Base-by-base conservation (phyloP, 1,140 invertebrate species). In the Musca domestica region DNA sequence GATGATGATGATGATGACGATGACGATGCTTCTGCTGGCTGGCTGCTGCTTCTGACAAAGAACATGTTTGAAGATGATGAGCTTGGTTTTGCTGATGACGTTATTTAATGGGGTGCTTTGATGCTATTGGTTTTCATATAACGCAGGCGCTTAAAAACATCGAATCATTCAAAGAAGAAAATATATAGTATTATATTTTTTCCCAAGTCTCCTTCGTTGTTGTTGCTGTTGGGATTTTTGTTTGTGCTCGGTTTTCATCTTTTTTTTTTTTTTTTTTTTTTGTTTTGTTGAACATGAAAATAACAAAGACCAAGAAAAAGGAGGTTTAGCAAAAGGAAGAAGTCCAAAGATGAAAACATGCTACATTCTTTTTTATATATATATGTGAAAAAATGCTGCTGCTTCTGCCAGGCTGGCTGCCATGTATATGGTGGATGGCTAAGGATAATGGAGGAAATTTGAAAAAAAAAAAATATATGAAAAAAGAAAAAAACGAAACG, bases 61-160 rank as follows among this genome's bases (percentile, higher is more conserved):
- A 58, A 9, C 15, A 12, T 58, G 54, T 4, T 41, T 58, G 54
- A 64, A 41, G 61, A 63, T 22, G 46, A 68, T 61, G 67, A 68
- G 64, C 49, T 64, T 68, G 61, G 30, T 68, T 54, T 4, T 30
- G 74, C 75, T 79, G 77, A 78, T 76, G 77, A 80, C 80, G 78
- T 80, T 80, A 80, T 81, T 81, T 81, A 81, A 81, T 81, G 78
- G 78, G 78, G 78, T 81, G 78, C 78, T 81, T 81, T 81, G 78
- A 81, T 81, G 78, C 78, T 78, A 81, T 81, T 81, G 78, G 78
- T 81, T 81, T 81, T 80, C 78, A 81, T 79, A 81, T 81, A 81
- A 80, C 78, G 78, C 78, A 81, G 78, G 78, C 78, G 78, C 78
- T 81, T 81, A 79, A 81, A 81, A 81, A 81, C 78, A 81, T 81